Conservation (phyloP, 2,888 invertebrate species). For the Acleris laterana region DNA sequence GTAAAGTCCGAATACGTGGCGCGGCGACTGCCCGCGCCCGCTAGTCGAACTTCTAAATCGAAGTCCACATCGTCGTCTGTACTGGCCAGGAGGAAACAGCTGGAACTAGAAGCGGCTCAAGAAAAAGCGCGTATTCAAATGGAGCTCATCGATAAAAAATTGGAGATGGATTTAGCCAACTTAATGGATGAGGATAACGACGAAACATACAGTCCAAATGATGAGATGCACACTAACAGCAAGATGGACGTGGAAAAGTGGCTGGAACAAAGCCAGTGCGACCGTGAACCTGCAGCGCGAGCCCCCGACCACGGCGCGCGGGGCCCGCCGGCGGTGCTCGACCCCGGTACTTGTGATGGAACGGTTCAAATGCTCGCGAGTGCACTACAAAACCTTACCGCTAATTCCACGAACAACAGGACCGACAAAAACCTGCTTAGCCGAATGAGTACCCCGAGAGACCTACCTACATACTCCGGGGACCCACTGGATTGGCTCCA, state of each 20-base stretch:
- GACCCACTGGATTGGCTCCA: neutral
- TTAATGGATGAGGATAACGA: neutral
- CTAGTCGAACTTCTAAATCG: neutral
- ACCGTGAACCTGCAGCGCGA: neutral
- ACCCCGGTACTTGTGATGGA: neutral
- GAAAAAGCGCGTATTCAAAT: slow-evolving; percentile 1
- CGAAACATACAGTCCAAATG: neutral
- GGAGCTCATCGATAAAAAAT: slow-evolving; percentile 1
- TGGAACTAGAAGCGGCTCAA: slow-evolving; percentile 2
- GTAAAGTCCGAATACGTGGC: neutral
- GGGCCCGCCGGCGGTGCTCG: neutral
- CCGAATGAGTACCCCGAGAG: slow-evolving; percentile 2
- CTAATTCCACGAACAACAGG: neutral
- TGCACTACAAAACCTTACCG: neutral
- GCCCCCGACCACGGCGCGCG: neutral
- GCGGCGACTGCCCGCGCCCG: neutral
- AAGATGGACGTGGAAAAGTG: neutral
- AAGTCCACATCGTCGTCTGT: slow-evolving; percentile 4
- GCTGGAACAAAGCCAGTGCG: neutral
- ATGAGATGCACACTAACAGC: slow-evolving; percentile 2
- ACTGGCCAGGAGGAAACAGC: neutral
- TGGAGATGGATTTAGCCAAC: slow-evolving; percentile 1
- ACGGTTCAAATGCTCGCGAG: neutral
- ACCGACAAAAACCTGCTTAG: neutral
- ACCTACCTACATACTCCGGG: slow-evolving; percentile 1